Base-by-base conservation (phyloP, 2,797 vertebrate species). In the Cossypha heuglini region DNA sequence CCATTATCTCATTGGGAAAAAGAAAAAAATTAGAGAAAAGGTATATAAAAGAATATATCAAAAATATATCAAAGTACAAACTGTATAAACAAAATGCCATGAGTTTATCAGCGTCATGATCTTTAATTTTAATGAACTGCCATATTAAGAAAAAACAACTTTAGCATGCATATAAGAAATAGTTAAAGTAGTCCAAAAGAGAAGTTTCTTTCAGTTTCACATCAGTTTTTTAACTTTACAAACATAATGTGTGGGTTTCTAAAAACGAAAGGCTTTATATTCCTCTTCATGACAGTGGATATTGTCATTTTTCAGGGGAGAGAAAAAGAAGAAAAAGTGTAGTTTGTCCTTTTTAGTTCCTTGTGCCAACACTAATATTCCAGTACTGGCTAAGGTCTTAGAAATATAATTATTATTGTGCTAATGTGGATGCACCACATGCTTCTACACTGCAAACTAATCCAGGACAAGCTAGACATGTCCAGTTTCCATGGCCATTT, bases 41-140 rank as follows among this genome's bases (percentile, higher is more conserved):
- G 15, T 11, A 28, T 28, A 31, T 51, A 14, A 46, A 83, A 49
- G 10, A 58, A 54, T 42, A 42, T 49, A 26, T 42, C 2, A 64
- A 74, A 61, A 3, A 13, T 35, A 9, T 12, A 33, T 55, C 10
- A 42, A 63, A 54, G 2, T n/a, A 55, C 20, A 38, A 55, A 21
- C 4, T 26, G 0, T 33, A 51, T 25, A 11, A 37, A 42, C 5
- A 82, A 51, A 94, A 71, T 76, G 3, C 2, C 16, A 26, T 31
- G 4, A 59, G 5, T 1, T 73, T 69, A 42, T 48, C 7, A 59
- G 8, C 1, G 0, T 43, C 7, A 37, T 8, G 7, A 43, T 25
- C 4, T 29, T n/a, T 31, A 68, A 54, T 55, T 48, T 28, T 61
- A 82, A 66, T n/a, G 16, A 73, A 58, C 1, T 33, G 11, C 2